Conservation (phyloP, 1,140 invertebrate genomes). For the Periplaneta americana region DNA sequence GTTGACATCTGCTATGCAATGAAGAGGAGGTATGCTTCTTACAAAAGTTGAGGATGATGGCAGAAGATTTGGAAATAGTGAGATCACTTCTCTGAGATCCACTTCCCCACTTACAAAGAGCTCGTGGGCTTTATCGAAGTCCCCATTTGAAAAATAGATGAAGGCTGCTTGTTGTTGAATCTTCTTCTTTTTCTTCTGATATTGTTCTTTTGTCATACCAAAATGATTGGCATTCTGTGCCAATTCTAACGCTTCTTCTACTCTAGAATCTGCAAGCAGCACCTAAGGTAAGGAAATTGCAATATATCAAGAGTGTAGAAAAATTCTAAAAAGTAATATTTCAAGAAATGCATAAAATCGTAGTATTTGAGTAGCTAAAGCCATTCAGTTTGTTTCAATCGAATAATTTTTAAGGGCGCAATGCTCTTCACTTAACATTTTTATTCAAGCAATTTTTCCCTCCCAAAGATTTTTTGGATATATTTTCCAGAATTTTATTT, state of each 20-base stretch:
- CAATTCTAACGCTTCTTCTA: conserved; percentile 43
- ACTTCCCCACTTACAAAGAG: conserved; percentile 38
- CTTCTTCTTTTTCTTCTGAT: conserved; percentile 31
- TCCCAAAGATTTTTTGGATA: too few relatives aligned
- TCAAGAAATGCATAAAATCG: too few relatives aligned
- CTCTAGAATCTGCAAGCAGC: conserved; percentile 39
- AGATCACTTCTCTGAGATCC: conserved; percentile 41
- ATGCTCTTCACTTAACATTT: too few relatives aligned
- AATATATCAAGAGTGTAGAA: too few relatives aligned
- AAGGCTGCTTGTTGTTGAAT: conserved; percentile 46
- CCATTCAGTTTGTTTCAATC: too few relatives aligned
- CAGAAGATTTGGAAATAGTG: conserved; percentile 5
- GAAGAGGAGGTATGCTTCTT: conserved; percentile 38
- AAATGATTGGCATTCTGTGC: conserved; percentile 40
- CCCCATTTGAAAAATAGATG: conserved; percentile 41
- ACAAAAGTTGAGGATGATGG: conserved; percentile 16
- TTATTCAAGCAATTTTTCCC: too few relatives aligned
- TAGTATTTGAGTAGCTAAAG: too few relatives aligned
- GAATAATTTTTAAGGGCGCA: too few relatives aligned
- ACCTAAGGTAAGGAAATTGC: too few relatives aligned
- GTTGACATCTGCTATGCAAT: conserved; percentile 42
- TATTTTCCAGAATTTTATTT: too few relatives aligned
- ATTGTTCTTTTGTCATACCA: conserved; percentile 40
- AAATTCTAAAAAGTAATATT: too few relatives aligned
- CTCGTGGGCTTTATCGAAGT: conserved; percentile 41